Conservation (phyloP, 2,888 invertebrate species). For the Odiellus spinosus region DNA sequence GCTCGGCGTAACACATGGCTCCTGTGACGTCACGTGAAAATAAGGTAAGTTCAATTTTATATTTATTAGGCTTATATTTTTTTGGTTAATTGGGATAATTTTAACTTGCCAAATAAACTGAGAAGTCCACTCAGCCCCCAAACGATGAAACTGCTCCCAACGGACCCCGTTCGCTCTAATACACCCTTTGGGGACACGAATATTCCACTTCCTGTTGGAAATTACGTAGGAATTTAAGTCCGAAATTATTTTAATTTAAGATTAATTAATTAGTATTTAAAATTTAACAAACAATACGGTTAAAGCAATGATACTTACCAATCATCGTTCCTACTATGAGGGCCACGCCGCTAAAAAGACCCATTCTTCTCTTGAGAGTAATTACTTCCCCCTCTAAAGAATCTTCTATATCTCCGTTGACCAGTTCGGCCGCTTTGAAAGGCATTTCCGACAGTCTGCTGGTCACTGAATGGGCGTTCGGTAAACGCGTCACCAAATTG, state of each 20-base stretch:
- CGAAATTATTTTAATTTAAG: neutral
- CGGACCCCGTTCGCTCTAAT: conserved; percentile 64
- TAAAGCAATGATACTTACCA: conserved; percentile 34
- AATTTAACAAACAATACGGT: neutral
- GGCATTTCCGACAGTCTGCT: too few species aligned
- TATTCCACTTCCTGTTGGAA: conserved; percentile 73
- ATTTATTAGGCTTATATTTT: neutral
- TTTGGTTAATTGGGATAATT: neutral
- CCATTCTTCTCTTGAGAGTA: conserved; percentile 50
- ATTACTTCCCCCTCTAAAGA: conserved; percentile 2
- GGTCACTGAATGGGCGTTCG: too few species aligned
- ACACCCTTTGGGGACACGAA: conserved; percentile 96
- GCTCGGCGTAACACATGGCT: conserved; percentile 80
- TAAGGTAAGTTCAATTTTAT: conserved; percentile 2
- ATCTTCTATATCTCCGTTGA: too few species aligned
- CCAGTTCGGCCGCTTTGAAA: too few species aligned
- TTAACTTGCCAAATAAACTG: conserved; percentile 61
- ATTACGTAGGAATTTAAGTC: neutral
- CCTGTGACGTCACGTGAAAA: conserved; percentile 41
- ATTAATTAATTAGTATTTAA: neutral
- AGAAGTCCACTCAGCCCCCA: conserved; percentile 89
- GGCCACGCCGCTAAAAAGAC: conserved; percentile 62
- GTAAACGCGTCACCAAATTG: too few species aligned
- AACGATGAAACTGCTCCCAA: conserved; percentile 83
- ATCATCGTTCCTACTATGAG: conserved; percentile 77